Percentiles rank a stretch among this genome's conserved stretches.
phyloP scores from a whole-genome alignment of 2,888 invertebrate genomes.

The Dynastes hyllus region DNA sequence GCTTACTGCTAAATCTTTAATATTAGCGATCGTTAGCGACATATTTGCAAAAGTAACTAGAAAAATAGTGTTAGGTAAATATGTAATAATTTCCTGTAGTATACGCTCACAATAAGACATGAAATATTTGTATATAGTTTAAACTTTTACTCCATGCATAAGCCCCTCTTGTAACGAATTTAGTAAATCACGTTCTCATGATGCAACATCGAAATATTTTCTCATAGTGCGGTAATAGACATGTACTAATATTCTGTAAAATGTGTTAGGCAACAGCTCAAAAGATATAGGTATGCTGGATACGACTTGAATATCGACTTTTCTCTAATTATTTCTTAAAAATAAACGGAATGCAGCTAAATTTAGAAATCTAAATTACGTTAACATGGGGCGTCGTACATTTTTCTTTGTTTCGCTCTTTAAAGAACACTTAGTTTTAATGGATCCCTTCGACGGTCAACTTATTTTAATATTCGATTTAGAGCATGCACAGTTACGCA shows the following conservation, averaged over 20 bases:
- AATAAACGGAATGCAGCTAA: constrained; percentile 42
- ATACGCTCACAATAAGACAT: not conserved
- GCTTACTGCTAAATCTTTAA: no score
- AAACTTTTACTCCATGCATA: not conserved
- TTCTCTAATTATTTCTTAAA: constrained; percentile 37
- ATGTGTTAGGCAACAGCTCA: constrained; percentile 8
- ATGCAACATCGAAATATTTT: constrained; percentile 1
- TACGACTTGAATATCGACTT: constrained; percentile 33
- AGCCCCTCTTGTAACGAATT: constrained; percentile 7
- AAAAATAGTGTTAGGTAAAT: not conserved
- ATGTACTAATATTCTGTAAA: not conserved
- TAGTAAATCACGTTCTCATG: constrained; percentile 22
- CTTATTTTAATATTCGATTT: constrained; percentile 9
- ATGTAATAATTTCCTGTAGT: not conserved
- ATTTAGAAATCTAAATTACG: constrained; percentile 43
- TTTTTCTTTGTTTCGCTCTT: constrained; percentile 27
- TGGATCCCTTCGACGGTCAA: not conserved
- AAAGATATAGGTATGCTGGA: constrained; percentile 1
- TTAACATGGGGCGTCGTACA: constrained; percentile 9
- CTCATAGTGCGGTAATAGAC: not conserved
- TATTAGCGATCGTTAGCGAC: no score
- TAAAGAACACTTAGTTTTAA: constrained; percentile 35
- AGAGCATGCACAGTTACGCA: not conserved
- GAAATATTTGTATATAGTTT: not conserved
- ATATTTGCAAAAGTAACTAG: not conserved